Conservation (phyloP, 2,888 invertebrate species). For the Eledona agricola region DNA sequence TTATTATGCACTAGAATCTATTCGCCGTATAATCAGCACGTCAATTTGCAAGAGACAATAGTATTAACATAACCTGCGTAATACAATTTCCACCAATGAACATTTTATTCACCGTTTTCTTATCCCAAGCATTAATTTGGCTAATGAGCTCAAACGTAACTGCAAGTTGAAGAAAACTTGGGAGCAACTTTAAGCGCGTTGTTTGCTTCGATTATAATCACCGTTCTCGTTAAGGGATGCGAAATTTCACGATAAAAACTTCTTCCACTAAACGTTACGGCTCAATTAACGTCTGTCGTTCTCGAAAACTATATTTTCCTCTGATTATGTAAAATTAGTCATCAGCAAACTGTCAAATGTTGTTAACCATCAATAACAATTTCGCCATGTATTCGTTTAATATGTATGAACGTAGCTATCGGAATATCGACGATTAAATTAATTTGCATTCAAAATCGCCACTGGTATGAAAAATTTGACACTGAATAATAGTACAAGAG, state of each 20-base stretch:
- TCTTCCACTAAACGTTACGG: too few relatives aligned
- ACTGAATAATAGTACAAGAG: conserved; percentile 9
- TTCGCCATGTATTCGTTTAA: neutral
- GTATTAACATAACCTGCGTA: conserved; percentile 8
- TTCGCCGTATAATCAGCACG: conserved; percentile 3
- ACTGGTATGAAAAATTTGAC: conserved; percentile 5
- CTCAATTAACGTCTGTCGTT: too few relatives aligned
- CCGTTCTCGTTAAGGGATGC: conserved; percentile 19
- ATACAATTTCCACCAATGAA: conserved; percentile 11
- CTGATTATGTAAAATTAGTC: too few relatives aligned
- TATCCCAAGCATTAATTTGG: conserved; percentile 11
- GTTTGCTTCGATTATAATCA: conserved; percentile 10
- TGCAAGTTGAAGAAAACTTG: conserved; percentile 15
- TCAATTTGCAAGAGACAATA: neutral
- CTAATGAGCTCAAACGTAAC: conserved; percentile 13
- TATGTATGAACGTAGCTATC: conserved; percentile 10
- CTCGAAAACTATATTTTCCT: too few relatives aligned
- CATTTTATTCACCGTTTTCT: conserved; percentile 10
- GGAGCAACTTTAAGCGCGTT: neutral
- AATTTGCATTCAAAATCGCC: conserved; percentile 9
- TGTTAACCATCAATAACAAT: neutral
- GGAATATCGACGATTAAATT: conserved; percentile 18
- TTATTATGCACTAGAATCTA: conserved; percentile 18
- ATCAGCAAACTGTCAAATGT: too few relatives aligned
- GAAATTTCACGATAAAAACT: conserved; percentile 6